Evolutionary conservation across 2,888 invertebrate species (phyloP).

Genomic region (Carcina quercana): DNA sequence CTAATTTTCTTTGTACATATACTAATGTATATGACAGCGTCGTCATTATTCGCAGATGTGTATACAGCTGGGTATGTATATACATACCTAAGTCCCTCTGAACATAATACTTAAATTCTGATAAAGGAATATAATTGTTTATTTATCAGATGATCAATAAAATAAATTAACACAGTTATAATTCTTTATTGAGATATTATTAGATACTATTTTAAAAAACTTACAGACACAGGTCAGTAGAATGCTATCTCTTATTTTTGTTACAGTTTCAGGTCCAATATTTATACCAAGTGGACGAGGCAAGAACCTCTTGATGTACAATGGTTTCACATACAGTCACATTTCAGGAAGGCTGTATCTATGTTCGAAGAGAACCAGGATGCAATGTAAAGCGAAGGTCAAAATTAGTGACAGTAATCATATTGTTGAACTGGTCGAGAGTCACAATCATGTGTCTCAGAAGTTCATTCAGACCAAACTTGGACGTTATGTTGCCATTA

Average conservation of each 20-base stretch:
- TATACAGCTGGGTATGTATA: no score
- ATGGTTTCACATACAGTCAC: conserved; percentile 20
- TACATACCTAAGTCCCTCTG: no score
- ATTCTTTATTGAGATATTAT: background rate
- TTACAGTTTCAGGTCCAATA: conserved; percentile 1
- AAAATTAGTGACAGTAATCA: background rate
- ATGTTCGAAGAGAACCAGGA: background rate
- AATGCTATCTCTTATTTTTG: background rate
- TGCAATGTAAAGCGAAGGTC: conserved; percentile 2
- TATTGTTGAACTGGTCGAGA: conserved; percentile 1
- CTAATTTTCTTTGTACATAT: no score
- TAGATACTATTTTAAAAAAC: background rate
- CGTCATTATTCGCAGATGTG: no score
- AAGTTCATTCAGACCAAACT: background rate
- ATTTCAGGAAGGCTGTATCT: background rate
- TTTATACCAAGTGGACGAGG: conserved; percentile 11
- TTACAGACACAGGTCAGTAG: background rate
- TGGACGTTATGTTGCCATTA: no score
- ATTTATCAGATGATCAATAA: no score
- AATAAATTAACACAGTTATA: no score
- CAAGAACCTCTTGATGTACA: conserved; percentile 22
- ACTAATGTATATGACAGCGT: no score
- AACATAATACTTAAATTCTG: no score
- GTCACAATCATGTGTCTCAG: conserved; percentile 1
- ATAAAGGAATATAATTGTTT: no score